These are phyloP conservation scores for Stenotaenia linearis DNA, from an alignment of 2,888 invertebrate species.

Conservation along the genomic window DNA sequence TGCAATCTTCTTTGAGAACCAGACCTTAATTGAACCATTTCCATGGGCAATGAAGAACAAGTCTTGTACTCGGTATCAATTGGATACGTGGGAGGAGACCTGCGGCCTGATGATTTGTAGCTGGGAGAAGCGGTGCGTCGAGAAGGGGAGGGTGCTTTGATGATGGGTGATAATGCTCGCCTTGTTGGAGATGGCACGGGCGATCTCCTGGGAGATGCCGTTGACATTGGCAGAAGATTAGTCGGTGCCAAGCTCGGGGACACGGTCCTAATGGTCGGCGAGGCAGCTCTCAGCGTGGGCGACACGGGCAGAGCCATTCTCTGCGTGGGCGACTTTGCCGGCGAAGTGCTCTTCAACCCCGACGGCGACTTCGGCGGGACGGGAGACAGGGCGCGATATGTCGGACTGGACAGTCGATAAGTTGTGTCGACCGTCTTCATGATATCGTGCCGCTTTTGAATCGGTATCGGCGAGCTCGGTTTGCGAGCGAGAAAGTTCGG, in stretches of 20 bases:
- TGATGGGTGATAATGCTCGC: neutral
- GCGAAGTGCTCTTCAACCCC: conserved; percentile 66
- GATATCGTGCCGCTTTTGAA: neutral
- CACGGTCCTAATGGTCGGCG: neutral
- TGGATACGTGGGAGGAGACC: neutral
- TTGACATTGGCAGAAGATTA: neutral
- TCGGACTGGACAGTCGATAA: conserved; percentile 24
- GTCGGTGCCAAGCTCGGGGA: neutral
- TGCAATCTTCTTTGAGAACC: neutral
- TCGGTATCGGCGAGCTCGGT: conserved; percentile 27
- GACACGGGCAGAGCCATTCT: conserved; percentile 9
- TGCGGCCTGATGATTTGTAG: conserved; percentile 28
- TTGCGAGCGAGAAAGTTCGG: conserved; percentile 47
- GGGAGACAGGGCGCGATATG: conserved; percentile 29
- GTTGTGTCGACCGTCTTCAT: neutral
- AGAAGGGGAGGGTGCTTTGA: conserved; percentile 39
- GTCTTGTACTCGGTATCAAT: conserved; percentile 33
- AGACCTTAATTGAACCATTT: conserved; percentile 21
- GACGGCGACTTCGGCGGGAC: conserved; percentile 52
- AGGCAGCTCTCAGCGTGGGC: neutral
- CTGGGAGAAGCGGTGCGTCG: neutral
- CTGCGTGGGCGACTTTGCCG: conserved; percentile 42
- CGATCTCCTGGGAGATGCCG: neutral
- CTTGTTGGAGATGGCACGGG: neutral
- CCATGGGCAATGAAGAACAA: conserved; percentile 32